These are phyloP conservation scores for Zeuzera pyrina DNA, from an alignment of 2,888 invertebrate species.

Conservation along the genomic window DNA sequence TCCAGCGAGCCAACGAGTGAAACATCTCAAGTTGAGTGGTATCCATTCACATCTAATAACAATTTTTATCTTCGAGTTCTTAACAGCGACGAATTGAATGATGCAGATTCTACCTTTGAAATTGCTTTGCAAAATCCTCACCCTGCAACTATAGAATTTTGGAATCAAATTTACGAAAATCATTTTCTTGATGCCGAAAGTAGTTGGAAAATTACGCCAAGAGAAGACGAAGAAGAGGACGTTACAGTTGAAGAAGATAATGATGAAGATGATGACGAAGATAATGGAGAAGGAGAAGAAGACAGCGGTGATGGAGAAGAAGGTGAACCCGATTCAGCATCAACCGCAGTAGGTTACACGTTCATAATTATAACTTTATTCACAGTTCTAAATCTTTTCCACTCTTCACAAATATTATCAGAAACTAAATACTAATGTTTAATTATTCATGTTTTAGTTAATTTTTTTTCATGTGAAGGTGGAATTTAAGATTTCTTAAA, in stretches of 20 bases:
- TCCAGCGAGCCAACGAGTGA: constrained; percentile 42
- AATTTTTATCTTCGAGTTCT: constrained; percentile 35
- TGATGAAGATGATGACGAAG: constrained; percentile 8
- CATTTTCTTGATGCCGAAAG: constrained; percentile 46
- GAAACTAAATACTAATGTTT: too few species aligned
- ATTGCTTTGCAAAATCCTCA: constrained; percentile 33
- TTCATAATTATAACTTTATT: constrained; percentile 39
- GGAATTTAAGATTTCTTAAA: too few species aligned
- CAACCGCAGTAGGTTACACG: constrained; percentile 39
- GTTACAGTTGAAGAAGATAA: constrained; percentile 12
- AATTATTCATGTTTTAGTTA: too few species aligned
- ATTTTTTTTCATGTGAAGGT: too few species aligned
- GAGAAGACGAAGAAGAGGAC: constrained; percentile 22
- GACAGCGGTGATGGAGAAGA: constrained; percentile 7
- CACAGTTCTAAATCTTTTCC: constrained; percentile 34
- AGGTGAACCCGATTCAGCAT: constrained; percentile 30
- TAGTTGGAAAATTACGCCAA: constrained; percentile 30
- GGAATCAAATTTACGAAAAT: constrained; percentile 41
- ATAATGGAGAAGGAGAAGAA: constrained; percentile 7
- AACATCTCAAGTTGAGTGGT: constrained; percentile 34
- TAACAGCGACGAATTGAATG: constrained; percentile 24
- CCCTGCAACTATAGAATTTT: constrained; percentile 30
- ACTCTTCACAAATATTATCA: constrained; percentile 29
- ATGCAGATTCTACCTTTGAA: constrained; percentile 26
- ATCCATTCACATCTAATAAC: constrained; percentile 28